Conservation (phyloP, 2,113 vertebrate genomes). For the Numida meleagris region DNA sequence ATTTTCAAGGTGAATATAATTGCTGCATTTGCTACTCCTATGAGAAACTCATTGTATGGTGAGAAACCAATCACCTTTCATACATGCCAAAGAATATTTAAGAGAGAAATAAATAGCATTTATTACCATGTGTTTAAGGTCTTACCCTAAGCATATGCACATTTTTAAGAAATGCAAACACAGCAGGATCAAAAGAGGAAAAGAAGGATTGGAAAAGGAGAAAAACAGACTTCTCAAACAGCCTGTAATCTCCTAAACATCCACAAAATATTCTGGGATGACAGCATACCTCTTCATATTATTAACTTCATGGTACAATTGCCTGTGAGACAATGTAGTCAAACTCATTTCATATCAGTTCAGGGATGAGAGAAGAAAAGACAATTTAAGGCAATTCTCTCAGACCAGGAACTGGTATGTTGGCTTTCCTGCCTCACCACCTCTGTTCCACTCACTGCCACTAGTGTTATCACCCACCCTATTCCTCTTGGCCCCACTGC, state of each 20-base stretch:
- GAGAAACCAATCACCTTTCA: background rate
- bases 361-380: background rate
- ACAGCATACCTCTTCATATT: background rate
- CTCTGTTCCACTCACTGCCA: background rate
- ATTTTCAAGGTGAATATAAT: background rate
- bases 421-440: background rate
- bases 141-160: background rate
- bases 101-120: background rate
- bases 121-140: slow-evolving; percentile 14
- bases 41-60: background rate
- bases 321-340: background rate
- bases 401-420: background rate
- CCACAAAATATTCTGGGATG: background rate
- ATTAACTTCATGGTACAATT: background rate
- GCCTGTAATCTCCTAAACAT: background rate
- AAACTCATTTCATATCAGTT: background rate
- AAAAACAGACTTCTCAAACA: background rate
- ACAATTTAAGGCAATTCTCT: background rate
- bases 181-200: background rate
- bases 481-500: background rate
- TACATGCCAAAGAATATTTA: background rate
- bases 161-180: background rate
- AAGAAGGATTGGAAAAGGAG: background rate
- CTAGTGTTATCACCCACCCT: background rate
- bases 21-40: background rate